Evolutionary conservation across 2,797 vertebrate species (phyloP), one percentile per base, ranked within the genome.

Genomic region (Sylvilagus floridanus): DNA sequence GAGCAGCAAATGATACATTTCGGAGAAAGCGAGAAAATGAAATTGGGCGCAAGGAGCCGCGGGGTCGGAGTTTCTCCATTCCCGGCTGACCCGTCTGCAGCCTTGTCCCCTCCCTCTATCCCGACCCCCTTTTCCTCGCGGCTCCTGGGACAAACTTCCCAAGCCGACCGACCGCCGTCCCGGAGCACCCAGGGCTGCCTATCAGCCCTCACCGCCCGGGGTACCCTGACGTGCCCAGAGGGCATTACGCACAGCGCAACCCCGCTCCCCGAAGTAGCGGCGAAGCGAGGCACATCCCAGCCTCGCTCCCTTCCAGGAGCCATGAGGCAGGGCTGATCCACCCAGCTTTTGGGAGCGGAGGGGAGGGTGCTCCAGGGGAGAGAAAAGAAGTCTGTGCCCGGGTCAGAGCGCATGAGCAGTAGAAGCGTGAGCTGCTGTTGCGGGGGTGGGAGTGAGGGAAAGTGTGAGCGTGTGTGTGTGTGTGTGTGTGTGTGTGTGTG

Each of bases 401-500:
- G 96, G 97, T 97, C 97, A 98, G 76, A 63, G 98, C 99, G 99
- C 99, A 99, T 98, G 99, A 99, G 99, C 98, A 92, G 35, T 66
- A 73, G 88, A 68, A 75, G 52, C 22, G 0, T 24, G 60, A 82
- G 73, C 22, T 30, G 72, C 35, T 62, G 54, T 42, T 62, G 50
- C 57, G 68, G 72, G 60, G 32, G 24, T 21, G n/a, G 26, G 63
- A 21, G 28, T 47, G 72, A 32, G 52, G 47, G 5, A 28, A 24
- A 17, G 19, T 4, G 4, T 3, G 68, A 13, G 22, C 5, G 4
- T 6, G 68, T 7, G 50, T 30, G 10, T 57, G 26, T 62, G 82
- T 68, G 35, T 52, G 26, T 54, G 50, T 35, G 30, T 14, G 17
- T 26, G 66, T 26, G 78, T 4, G 35, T 30, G n/a, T 26, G 84